Evolutionary conservation across 2,888 invertebrate genomes (phyloP), one percentile per base, ranked within the genome.

Genomic region (Trissoscelio sp.): DNA sequence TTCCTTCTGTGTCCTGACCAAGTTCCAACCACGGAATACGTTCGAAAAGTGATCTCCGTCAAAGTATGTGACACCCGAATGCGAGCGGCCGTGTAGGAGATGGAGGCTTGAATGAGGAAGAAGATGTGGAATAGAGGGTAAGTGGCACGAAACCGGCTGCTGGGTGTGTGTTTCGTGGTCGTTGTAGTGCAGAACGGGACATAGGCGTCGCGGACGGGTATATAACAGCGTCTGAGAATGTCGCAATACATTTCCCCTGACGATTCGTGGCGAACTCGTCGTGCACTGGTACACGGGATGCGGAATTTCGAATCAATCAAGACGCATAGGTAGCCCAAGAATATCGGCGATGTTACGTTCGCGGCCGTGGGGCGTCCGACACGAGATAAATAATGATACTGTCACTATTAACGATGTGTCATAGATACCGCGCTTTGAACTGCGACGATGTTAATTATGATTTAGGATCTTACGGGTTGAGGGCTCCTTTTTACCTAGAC

Each of bases 121-220:
- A 57, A 79, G 75, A 70, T 62, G 57, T 72, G 83, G 82, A 81
- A 84, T 67, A 81, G 79, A 75, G 78, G 79, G 83, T 83, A 85
- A 85, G 85, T 85, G 85, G 84, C 84, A 82, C 84, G 82, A 83
- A 85, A 78, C 83, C 70, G 79, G 39, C 69, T 20, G 78, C 48
- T 12, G 53, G 62, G 46, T 55, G 72, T 75, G 80, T 69, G 60
- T 73, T 62, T 66, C 81, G 62, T 62, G 60, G 64, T 31, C 69
- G n/a, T 73, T 48, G 73, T 73, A n/a, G n/a, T 53, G 53, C 46
- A 16, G 62, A 73, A 67, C 60, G 67, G 80, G 72, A 75, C 80
- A 72, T 51, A 60, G 81, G 75, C 81, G 81, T 77, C 55, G 67
- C 37, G 46, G 75, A 75, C 60, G 57, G 58, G 58, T 58, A 75